These are phyloP conservation scores for Mythimna lalbum DNA, from an alignment of 2,888 invertebrate genomes.

Conservation along the genomic window DNA sequence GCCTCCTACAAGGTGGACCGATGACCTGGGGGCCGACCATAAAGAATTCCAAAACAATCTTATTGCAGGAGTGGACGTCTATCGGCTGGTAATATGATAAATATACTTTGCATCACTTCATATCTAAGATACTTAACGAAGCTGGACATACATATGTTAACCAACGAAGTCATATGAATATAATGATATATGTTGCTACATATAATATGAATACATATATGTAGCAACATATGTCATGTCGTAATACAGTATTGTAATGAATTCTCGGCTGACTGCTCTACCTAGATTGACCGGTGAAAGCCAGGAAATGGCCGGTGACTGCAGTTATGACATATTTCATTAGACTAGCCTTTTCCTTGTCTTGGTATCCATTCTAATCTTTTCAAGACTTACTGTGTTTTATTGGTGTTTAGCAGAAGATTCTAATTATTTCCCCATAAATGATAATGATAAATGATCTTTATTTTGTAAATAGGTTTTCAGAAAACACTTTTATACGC, in stretches of 20 bases:
- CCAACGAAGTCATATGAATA: background rate
- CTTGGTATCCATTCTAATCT: conserved; percentile 22
- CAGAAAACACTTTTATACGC: no score
- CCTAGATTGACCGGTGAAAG: conserved; percentile 49
- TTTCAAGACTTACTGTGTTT: background rate
- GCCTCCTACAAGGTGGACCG: no score
- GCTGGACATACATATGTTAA: background rate
- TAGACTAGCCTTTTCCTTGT: conserved; percentile 34
- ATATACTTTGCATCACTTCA: no score
- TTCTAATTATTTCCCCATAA: no score
- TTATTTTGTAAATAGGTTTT: no score
- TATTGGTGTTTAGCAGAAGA: background rate
- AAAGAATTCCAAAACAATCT: no score
- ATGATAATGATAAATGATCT: no score
- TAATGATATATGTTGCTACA: background rate
- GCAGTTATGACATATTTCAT: conserved; percentile 47
- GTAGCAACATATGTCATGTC: background rate
- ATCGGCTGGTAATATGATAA: no score
- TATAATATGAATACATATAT: background rate
- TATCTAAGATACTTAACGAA: no score
- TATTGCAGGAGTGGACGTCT: no score
- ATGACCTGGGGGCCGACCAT: no score
- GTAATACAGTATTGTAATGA: conserved; percentile 33
- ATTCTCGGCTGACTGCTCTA: conserved; percentile 6
- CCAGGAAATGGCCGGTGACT: conserved; percentile 28